Base-by-base conservation (phyloP, 2,797 vertebrate genomes). In the Valencia hispanica region DNA sequence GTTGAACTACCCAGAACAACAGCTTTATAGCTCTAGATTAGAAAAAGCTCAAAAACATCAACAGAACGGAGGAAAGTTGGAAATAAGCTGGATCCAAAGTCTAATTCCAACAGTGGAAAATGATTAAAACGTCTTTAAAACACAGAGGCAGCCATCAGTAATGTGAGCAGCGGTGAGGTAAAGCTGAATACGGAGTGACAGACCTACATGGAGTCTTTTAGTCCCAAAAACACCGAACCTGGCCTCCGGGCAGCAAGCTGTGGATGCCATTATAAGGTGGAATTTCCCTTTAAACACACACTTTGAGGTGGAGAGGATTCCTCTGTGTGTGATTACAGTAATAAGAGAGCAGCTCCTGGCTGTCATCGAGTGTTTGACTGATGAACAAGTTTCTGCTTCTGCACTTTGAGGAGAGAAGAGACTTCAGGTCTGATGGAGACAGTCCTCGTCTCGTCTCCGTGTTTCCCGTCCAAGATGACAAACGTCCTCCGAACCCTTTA, bases 321-420 rank as follows among this genome's bases (percentile, higher is more conserved):
- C 80, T 80, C 68, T 0, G 65, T 36, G 85, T 50, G 70, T 81
- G 83, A 89, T 88, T 81, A 91, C 86, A 87, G 88, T 90, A 84
- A 91, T 90, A 59, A 89, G 45, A 83, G 75, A 76, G 79, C 39
- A 27, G 81, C 70, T 63, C 48, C 80, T 72, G 57, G 39, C 80
- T 81, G 87, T 87, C 82, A 81, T 87, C 83, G 89, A 25, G 51
- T 53, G 71, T 50, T 8, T 0, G 7, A 10, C 73, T 6, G 78
- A 83, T 25, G 39, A 77, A 79, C 74, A 4, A 2, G 32, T 48
- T 15, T 11, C 18, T 68, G n/a, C 80, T 41, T 18, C 65, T 22
- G 47, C 25, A 20, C 39, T 32, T 63, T 70, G 4, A 53, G 73
- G 4, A 47, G 15, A 59, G 55, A 59, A 32, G 30, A 30, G 17